These are phyloP conservation scores for Petrocephalus microphthalmus DNA, from an alignment of 2,113 vertebrate species.

Conservation along the genomic window DNA sequence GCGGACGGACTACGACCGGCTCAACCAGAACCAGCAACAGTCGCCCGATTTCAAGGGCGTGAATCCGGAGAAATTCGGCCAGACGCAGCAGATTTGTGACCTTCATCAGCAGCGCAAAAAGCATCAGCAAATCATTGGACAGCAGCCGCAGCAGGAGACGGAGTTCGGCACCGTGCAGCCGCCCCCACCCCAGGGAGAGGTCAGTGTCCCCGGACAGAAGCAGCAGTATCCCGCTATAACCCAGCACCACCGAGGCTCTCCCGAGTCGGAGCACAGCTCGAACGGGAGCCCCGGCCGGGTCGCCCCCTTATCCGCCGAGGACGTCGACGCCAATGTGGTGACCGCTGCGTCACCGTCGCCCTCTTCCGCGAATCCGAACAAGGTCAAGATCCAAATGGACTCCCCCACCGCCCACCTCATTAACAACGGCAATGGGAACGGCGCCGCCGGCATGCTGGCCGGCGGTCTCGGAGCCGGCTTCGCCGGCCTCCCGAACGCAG, in stretches of 20 bases:
- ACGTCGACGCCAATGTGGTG: conserved; percentile 56
- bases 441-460: conserved; percentile 62
- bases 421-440: conserved; percentile 50
- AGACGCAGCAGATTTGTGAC: conserved; percentile 61
- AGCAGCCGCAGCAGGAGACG: conserved; percentile 36
- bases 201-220: conserved; percentile 50
- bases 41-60: conserved; percentile 54
- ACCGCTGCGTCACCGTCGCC: conserved; percentile 58
- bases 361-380: conserved; percentile 56
- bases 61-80: conserved; percentile 51
- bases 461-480: conserved; percentile 76
- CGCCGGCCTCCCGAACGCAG: conserved; percentile 73
- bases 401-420: conserved; percentile 73
- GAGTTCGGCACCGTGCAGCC: conserved; percentile 50
- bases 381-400: conserved; percentile 63
- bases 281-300: conserved; percentile 40
- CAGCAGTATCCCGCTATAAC: conserved; percentile 42
- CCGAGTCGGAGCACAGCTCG: conserved; percentile 45
- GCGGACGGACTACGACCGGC: conserved; percentile 58
- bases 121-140: conserved; percentile 50
- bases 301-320: conserved; percentile 44
- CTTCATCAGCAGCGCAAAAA: conserved; percentile 66
- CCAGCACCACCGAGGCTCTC: conserved; percentile 32
- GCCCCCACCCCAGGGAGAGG: conserved; percentile 59
- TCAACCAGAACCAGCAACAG: conserved; percentile 42